Evolutionary conservation across 2,113 vertebrate species (phyloP).

Genomic region (Silurus meridionalis): DNA sequence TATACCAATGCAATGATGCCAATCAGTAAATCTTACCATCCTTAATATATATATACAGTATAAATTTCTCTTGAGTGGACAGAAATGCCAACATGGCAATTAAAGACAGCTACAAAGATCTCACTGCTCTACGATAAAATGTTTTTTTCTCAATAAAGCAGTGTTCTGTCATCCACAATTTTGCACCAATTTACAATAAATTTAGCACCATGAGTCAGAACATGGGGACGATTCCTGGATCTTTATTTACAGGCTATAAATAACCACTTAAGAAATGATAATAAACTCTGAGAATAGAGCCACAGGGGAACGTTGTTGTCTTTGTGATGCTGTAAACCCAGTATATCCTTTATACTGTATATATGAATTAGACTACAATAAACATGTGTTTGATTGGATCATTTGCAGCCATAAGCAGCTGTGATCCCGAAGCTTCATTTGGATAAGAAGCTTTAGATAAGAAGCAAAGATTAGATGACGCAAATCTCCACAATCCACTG

Average conservation of each 20-base stretch:
- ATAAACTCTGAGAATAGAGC: background rate
- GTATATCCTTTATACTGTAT: background rate
- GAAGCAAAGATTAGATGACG: background rate
- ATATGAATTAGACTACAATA: background rate
- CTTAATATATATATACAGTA: background rate
- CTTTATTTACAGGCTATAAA: background rate
- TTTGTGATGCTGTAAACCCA: background rate
- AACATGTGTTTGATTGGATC: background rate
- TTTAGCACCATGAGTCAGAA: no score
- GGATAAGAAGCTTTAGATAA: background rate
- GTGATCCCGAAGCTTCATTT: background rate
- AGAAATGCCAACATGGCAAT: background rate
- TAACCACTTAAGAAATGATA: background rate
- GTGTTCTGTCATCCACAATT: background rate
- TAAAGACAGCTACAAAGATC: background rate
- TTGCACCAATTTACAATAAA: background rate
- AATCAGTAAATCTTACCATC: no score
- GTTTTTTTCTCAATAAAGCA: background rate
- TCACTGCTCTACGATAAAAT: no score
- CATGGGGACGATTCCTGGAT: no score
- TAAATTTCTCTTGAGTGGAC: background rate
- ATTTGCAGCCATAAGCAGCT: background rate
- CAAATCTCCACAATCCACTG: constrained; percentile 7
- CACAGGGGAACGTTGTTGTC: background rate
- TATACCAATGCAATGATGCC: no score